Evolutionary conservation across 2,797 vertebrate genomes (phyloP).

Genomic region (Arctocebus calabarensis): DNA sequence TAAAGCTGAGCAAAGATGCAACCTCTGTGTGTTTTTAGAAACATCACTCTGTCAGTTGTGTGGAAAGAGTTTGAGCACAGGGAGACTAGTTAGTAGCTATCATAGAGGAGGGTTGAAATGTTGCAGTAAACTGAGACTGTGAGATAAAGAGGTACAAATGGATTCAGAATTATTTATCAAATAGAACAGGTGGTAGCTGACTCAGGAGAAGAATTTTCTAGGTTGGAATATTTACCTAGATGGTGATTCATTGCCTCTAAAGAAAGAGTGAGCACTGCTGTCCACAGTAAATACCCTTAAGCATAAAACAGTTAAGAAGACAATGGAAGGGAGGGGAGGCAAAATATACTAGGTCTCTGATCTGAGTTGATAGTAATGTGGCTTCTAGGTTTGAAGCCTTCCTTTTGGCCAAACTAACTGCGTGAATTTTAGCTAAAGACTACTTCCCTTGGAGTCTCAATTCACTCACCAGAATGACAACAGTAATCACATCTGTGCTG

Average conservation of each 20-base stretch:
- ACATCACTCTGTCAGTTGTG: neutral
- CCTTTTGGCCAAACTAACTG: neutral
- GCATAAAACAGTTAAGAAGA: neutral
- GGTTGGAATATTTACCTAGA: neutral
- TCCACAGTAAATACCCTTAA: neutral
- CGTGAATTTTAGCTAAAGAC: neutral
- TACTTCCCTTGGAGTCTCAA: neutral
- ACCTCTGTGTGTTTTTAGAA: neutral
- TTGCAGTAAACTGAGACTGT: neutral
- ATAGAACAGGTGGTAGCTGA: neutral
- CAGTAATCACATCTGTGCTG: neutral
- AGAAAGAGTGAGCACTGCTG: neutral
- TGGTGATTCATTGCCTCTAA: neutral
- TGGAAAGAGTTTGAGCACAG: neutral
- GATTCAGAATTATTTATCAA: neutral
- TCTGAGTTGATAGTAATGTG: neutral
- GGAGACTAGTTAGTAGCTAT: neutral
- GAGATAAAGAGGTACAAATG: neutral
- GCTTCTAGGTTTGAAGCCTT: neutral
- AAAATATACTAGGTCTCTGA: neutral
- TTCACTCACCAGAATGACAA: neutral
- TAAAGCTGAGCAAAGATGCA: neutral
- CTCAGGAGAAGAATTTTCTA: neutral
- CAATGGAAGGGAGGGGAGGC: neutral
- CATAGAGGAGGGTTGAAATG: neutral